Evolutionary conservation across 1,140 invertebrate genomes (phyloP).

Genomic region (Steinernema feltiae): DNA sequence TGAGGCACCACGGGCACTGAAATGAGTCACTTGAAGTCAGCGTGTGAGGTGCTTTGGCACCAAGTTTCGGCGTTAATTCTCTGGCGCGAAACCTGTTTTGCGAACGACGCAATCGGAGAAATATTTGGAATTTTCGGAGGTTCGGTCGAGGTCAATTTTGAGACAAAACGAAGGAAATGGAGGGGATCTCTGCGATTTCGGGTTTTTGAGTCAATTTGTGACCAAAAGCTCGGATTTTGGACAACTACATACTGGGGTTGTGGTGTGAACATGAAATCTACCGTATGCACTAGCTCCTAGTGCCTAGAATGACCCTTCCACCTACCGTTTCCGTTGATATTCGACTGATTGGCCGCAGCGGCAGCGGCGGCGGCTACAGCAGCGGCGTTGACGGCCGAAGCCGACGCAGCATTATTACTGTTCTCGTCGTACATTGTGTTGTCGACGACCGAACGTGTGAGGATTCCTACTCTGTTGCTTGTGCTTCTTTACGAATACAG

Average conservation of each 20-base stretch:
- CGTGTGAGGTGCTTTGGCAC: neutral
- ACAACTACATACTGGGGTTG: neutral
- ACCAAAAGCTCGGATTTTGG: too few relatives aligned
- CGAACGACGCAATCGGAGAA: too few relatives aligned
- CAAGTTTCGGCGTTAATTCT: too few relatives aligned
- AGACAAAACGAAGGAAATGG: too few relatives aligned
- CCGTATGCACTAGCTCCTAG: neutral
- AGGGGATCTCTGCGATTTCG: too few relatives aligned
- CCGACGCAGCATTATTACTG: slow-evolving; percentile 32
- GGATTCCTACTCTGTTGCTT: neutral
- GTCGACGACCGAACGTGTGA: slow-evolving; percentile 5
- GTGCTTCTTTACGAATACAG: neutral
- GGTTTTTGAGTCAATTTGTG: too few relatives aligned
- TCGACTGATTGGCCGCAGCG: slow-evolving; percentile 25
- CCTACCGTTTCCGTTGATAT: slow-evolving; percentile 18
- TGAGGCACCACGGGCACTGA: neutral
- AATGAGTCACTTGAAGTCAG: neutral
- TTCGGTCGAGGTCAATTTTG: too few relatives aligned
- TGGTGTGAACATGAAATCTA: neutral
- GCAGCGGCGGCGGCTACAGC: slow-evolving; percentile 27
- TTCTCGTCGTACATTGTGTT: slow-evolving; percentile 46
- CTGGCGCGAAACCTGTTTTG: too few relatives aligned
- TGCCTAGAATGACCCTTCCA: too few relatives aligned
- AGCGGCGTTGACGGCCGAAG: slow-evolving; percentile 8
- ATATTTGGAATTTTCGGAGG: too few relatives aligned